Base-by-base conservation (phyloP, 2,797 vertebrate genomes). In the Cyclopterus lumpus region DNA sequence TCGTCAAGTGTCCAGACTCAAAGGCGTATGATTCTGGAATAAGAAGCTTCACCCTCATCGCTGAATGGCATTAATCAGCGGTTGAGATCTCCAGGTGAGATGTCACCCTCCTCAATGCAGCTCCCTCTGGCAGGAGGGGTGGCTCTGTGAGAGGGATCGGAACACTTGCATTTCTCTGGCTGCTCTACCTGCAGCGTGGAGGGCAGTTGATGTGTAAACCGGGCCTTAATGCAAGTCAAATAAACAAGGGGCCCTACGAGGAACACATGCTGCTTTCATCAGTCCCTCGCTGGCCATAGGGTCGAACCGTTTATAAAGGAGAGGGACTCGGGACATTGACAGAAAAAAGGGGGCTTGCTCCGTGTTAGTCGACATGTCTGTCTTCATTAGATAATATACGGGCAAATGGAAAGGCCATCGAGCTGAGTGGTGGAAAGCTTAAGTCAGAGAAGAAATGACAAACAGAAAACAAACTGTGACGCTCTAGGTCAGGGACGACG, bases 211-310 rank as follows among this genome's bases (percentile, higher is more conserved):
- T 92, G 48, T 91, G 85, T 93, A 92, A 92, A 88, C 82, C 84
- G 80, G 80, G 89, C 79, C 61, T 80, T 81, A 86, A 89, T 90
- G 83, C 77, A 91, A 91, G 83, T 89, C 79, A 93, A 93, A 94
- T 87, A 95, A 95, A 94, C 90, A 82, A 51, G 68, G 28, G 83
- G 80, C 82, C 65, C 77, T 89, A 91, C 80, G 84, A 94, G 88
- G 80, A 94, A 94, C 93, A 94, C 91, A 93, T 92, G 89, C 86
- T 57, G 67, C 92, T 94, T 95, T 93, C 94, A 94, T 91, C 91
- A 88, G 89, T 83, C 75, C 86, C 77, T 84, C 73, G 74, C 83
- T 89, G 90, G 89, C 91, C 90, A 55, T 0, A 0, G 75, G 86
- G 85, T 92, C 87, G 70, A 89, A 85, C 61, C 80, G 26, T 75